Evolutionary conservation across 2,113 vertebrate species (phyloP).

Genomic region (Oreochromis aureus): DNA sequence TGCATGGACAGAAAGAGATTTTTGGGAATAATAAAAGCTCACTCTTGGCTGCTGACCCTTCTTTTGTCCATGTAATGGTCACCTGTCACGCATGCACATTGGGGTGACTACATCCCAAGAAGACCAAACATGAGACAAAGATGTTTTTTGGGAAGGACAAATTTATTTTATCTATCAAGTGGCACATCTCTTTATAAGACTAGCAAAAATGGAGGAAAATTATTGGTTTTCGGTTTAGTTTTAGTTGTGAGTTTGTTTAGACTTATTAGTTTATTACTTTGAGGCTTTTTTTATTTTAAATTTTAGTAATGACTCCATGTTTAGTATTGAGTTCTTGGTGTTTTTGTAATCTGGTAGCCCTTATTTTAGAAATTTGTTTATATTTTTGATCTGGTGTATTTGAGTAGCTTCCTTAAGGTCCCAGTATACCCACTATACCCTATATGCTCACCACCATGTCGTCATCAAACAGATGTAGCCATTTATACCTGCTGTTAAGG

Average conservation of each 20-base stretch:
- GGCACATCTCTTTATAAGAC: neutral
- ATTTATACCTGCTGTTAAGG: neutral
- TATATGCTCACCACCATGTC: neutral
- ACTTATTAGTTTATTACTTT: neutral
- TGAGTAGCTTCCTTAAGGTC: neutral
- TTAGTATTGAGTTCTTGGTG: neutral
- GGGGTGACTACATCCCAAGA: neutral
- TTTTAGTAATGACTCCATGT: neutral
- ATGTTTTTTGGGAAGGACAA: neutral
- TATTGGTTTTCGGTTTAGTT: neutral
- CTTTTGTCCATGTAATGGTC: constrained; percentile 80
- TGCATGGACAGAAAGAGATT: constrained; percentile 74
- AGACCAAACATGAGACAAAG: neutral
- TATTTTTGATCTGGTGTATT: neutral
- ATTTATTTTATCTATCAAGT: neutral
- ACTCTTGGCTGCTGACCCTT: constrained; percentile 73
- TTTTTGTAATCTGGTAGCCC: neutral
- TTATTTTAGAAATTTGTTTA: neutral
- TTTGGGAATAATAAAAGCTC: constrained; percentile 75
- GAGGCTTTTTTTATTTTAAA: neutral
- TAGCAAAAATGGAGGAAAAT: neutral
- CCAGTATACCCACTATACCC: neutral
- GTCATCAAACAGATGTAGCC: neutral
- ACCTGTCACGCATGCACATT: constrained; percentile 63
- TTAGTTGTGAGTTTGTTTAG: neutral